Evolutionary conservation across 1,140 invertebrate species (phyloP).

Genomic region (Yoshiicerus persimilis): DNA sequence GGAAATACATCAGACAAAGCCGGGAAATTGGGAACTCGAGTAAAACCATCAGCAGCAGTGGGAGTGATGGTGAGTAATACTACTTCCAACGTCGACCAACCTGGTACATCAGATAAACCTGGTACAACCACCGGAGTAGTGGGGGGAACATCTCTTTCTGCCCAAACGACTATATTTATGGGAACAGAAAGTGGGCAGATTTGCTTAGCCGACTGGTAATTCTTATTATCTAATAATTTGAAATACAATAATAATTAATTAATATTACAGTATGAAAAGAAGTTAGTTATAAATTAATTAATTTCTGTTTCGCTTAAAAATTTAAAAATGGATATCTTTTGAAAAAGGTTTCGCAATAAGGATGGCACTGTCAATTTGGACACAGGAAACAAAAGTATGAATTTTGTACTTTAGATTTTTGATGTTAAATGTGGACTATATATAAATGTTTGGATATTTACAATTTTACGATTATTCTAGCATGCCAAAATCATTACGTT

Average conservation of each 20-base stretch:
- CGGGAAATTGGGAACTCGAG: not conserved
- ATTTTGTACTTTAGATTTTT: not conserved
- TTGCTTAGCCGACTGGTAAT: slow-evolving; percentile 37
- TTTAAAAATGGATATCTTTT: not conserved
- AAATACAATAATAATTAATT: not conserved
- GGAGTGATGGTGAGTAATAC: not conserved
- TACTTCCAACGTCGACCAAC: not conserved
- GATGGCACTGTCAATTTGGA: slow-evolving; percentile 33
- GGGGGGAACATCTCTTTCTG: not conserved
- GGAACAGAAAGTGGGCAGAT: slow-evolving; percentile 41
- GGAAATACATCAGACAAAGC: not conserved
- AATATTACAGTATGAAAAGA: too few relatives aligned
- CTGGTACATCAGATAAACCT: not conserved
- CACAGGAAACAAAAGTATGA: slow-evolving; percentile 34
- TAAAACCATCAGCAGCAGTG: not conserved
- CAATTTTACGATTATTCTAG: not conserved
- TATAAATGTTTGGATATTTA: not conserved
- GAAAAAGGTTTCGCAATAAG: slow-evolving; percentile 23
- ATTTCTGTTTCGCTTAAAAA: too few relatives aligned
- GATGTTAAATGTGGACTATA: not conserved
- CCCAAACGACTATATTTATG: slow-evolving; percentile 34
- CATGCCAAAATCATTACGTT: slow-evolving; percentile 29
- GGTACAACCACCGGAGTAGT: not conserved
- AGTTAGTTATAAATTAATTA: too few relatives aligned
- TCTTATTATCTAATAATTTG: not conserved